Conservation (phyloP, 2,113 vertebrate species). For the Chlorodrepanis virens region DNA sequence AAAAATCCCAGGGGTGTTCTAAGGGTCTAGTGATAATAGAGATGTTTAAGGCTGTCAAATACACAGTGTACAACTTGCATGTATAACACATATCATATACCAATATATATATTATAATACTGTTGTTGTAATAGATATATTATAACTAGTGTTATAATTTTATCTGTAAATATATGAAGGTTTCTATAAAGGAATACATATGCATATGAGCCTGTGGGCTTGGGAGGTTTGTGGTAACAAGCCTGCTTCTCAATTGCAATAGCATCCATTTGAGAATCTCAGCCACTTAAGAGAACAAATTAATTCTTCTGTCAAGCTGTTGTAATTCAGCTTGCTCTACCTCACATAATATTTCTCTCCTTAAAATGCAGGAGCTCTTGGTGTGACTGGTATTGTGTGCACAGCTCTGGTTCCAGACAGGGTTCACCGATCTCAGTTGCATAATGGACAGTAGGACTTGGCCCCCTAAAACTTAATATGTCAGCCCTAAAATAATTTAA, state of each 20-base stretch:
- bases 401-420: neutral
- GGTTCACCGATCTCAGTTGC: neutral
- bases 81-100: neutral
- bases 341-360: neutral
- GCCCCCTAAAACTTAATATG: neutral
- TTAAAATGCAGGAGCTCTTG: neutral
- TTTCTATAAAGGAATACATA: neutral
- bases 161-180: neutral
- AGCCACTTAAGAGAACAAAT: neutral
- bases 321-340: neutral
- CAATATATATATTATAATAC: neutral
- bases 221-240: neutral
- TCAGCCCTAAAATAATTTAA: conserved; percentile 1
- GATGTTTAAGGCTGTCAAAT: neutral
- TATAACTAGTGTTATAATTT: neutral
- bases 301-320: neutral
- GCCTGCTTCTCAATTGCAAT: neutral
- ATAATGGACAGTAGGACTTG: neutral
- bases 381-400: neutral
- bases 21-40: too few relatives aligned
- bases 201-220: neutral
- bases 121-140: neutral
- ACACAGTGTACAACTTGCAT: neutral
- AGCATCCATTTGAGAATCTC: neutral
- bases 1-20: neutral